Base-by-base conservation (phyloP, 2,888 invertebrate species). In the Brachyopa scutellaris region DNA sequence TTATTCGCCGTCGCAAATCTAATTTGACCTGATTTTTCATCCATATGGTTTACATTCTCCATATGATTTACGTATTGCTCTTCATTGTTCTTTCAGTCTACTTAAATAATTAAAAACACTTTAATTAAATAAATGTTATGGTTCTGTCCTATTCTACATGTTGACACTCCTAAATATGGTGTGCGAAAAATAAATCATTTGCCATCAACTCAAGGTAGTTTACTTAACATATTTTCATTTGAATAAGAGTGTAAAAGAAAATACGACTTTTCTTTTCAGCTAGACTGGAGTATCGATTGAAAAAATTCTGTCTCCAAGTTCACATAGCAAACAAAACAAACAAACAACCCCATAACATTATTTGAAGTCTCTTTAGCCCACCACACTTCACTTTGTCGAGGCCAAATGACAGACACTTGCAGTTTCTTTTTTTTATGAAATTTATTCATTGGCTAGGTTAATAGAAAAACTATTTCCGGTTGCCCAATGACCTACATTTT, bases 261-360 rank as follows among this genome's bases (percentile, higher is more conserved):
- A 29, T 6, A 11, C 11, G 13, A 2, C 0, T 23, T 31, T 42
- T 17, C 17, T 17, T 55, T 15, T 40, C 26, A 3, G 13, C 47
- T 23, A 59, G 45, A 45, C 64, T 42, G 31, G 19, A 45, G 57
- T 69, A 80, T 80, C 45, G 80, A 80, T 80, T 80, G 9, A 61
- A 61, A 61, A n/a, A 8, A 15, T 53, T 31, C n/a, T 57, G 42
- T 74, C 15, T 40, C 47, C 74, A 80, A 74, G 74, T 80, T 74
- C 64, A 74, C 11, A 36, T 45, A 51, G 19, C 47, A 40, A 11
- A 29, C n/a, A n/a, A n/a, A n/a, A n/a, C n/a, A n/a, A n/a, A n/a
- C n/a, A 36, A 42, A 13, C 59, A 69, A 49, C 55, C 53, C 77
- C 49, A 53, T 17, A 45, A 47, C 13, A 33, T 23, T 26, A 26